These are phyloP conservation scores for Anoura caudifer DNA, from an alignment of 2,113 vertebrate species.

Conservation along the genomic window DNA sequence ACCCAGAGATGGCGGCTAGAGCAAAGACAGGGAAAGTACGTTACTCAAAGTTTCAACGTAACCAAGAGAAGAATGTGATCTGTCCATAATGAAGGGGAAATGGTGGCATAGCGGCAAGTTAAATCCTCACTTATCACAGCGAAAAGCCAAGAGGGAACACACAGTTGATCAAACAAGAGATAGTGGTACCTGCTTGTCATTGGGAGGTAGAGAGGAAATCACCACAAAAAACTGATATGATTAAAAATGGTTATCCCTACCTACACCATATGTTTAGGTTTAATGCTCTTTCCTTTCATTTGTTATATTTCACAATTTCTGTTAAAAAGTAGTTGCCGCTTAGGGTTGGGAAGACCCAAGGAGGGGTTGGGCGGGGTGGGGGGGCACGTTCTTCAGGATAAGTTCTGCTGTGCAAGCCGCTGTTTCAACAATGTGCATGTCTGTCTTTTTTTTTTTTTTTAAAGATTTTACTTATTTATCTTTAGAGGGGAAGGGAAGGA, in stretches of 20 bases:
- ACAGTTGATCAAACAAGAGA: background rate
- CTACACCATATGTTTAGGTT: background rate
- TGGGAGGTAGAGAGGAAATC: background rate
- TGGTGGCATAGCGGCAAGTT: background rate
- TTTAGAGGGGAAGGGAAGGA: no score
- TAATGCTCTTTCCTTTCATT: background rate
- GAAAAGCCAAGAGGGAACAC: background rate
- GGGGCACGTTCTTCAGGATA: background rate
- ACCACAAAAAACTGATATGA: background rate
- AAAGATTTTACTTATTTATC: no score
- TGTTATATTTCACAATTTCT: background rate
- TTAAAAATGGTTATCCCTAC: background rate
- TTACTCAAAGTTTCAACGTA: background rate
- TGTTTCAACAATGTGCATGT: background rate
- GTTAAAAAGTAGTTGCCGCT: background rate
- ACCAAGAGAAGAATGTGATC: background rate
- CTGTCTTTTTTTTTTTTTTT: no score
- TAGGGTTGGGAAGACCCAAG: background rate
- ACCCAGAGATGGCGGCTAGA: background rate
- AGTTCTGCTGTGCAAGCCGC: background rate
- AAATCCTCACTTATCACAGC: background rate
- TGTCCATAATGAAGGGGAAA: background rate
- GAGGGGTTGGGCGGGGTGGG: background rate
- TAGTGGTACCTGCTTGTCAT: background rate
- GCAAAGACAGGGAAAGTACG: background rate